Evolutionary conservation across 2,797 vertebrate genomes (phyloP).

Genomic region (Karalla daura): DNA sequence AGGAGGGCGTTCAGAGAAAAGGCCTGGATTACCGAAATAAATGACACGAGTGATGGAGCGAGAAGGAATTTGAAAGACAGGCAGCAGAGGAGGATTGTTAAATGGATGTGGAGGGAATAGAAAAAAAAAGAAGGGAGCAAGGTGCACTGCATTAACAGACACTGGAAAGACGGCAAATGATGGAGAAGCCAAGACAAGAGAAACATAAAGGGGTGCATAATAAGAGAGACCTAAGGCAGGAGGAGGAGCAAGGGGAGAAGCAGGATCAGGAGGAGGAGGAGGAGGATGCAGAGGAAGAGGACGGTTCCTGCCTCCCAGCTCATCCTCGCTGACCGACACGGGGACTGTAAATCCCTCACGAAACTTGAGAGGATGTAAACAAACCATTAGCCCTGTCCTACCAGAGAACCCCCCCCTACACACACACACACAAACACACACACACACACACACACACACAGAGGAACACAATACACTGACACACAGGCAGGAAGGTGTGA

Average conservation of each 20-base stretch:
- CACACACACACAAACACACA: conserved; percentile 1
- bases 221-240: not conserved
- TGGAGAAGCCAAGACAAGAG: not conserved
- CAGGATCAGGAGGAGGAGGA: conserved; percentile 32
- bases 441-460: conserved; percentile 10
- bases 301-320: conserved; percentile 34
- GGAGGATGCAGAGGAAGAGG: conserved; percentile 21
- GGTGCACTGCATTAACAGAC: not conserved
- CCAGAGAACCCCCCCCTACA: not conserved
- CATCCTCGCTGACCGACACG: conserved; percentile 29
- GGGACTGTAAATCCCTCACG: conserved; percentile 70
- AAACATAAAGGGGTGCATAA: not conserved
- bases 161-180: not conserved
- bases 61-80: conserved; percentile 20
- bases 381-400: conserved; percentile 59
- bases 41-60: conserved; percentile 12
- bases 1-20: conserved; percentile 5
- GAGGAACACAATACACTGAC: no score
- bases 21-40: not conserved
- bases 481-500: no score
- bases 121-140: not conserved
- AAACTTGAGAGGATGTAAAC: conserved; percentile 75
- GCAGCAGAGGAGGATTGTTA: not conserved
- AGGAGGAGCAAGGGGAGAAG: not conserved
- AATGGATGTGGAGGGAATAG: conserved; percentile 13